These are phyloP conservation scores for Scaptomyza cyrtandrae DNA, from an alignment of 2,888 invertebrate genomes.

Conservation along the genomic window DNA sequence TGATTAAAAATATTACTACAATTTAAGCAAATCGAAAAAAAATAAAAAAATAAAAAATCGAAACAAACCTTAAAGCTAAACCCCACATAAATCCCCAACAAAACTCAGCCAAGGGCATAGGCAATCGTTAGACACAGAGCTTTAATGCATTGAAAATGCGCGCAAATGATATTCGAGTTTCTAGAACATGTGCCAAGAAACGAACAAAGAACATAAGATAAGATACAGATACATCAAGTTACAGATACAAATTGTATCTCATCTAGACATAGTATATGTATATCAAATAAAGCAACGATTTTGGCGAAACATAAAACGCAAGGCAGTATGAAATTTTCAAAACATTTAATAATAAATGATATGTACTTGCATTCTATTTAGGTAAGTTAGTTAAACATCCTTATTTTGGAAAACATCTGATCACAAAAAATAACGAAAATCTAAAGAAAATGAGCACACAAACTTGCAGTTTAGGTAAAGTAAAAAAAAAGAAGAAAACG, in stretches of 20 bases:
- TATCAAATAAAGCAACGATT: conserved; percentile 44
- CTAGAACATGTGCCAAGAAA: conserved; percentile 78
- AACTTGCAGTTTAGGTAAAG: conserved; percentile 71
- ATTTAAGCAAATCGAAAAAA: conserved; percentile 71
- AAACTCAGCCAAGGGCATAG: conserved; percentile 38
- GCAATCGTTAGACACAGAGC: conserved; percentile 53
- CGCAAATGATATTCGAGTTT: conserved; percentile 64
- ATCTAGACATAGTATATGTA: conserved; percentile 40
- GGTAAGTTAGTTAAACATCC: conserved; percentile 81
- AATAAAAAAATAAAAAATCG: conserved; percentile 32
- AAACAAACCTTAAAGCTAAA: not conserved
- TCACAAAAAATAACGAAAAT: conserved; percentile 76
- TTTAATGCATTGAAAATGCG: conserved; percentile 71
- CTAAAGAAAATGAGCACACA: conserved; percentile 55
- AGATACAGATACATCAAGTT: conserved; percentile 34
- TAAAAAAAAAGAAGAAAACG: conserved; percentile 39
- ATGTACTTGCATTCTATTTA: conserved; percentile 49
- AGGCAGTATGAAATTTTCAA: conserved; percentile 40
- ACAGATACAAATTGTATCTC: conserved; percentile 31
- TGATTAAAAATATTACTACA: conserved; percentile 77
- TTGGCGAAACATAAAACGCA: conserved; percentile 24
- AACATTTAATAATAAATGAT: conserved; percentile 21
- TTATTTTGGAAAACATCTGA: conserved; percentile 83
- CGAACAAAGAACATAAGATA: conserved; percentile 3
- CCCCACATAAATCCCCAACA: conserved; percentile 18